Percentiles rank a stretch among this genome's conserved stretches.
Conservation (phyloP, 2,113 vertebrate genomes). For the Capricornis sumatraensis region DNA sequence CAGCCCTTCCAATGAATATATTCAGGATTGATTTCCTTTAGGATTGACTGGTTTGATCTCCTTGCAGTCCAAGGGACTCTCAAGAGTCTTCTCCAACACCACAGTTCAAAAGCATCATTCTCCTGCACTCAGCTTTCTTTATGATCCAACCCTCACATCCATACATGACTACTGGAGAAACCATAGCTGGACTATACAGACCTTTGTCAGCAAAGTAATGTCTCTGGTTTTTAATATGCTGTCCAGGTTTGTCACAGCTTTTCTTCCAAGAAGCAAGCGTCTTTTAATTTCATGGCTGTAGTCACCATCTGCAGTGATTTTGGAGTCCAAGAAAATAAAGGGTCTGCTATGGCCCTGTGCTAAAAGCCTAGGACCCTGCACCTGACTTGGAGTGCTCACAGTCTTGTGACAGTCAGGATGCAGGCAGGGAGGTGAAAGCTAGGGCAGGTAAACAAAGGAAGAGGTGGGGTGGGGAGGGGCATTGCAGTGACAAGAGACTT, state of each 20-base stretch:
- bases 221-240: background rate
- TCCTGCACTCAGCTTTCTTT: background rate
- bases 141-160: background rate
- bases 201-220: background rate
- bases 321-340: background rate
- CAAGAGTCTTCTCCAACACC: background rate
- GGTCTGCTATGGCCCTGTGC: background rate
- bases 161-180: background rate
- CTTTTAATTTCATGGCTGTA: background rate
- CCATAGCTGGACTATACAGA: background rate
- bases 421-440: background rate
- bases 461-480: background rate
- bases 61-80: background rate
- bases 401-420: too few relatives aligned
- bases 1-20: background rate
- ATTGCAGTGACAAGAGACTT: background rate
- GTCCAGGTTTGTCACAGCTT: background rate
- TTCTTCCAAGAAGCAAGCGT: background rate
- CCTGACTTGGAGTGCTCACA: background rate
- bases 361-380: background rate
- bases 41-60: background rate
- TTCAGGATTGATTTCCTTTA: background rate
- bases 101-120: background rate
- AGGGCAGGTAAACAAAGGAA: background rate
- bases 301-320: background rate